These are phyloP conservation scores for Spodoptera picta DNA, from an alignment of 2,888 invertebrate genomes.

Conservation along the genomic window DNA sequence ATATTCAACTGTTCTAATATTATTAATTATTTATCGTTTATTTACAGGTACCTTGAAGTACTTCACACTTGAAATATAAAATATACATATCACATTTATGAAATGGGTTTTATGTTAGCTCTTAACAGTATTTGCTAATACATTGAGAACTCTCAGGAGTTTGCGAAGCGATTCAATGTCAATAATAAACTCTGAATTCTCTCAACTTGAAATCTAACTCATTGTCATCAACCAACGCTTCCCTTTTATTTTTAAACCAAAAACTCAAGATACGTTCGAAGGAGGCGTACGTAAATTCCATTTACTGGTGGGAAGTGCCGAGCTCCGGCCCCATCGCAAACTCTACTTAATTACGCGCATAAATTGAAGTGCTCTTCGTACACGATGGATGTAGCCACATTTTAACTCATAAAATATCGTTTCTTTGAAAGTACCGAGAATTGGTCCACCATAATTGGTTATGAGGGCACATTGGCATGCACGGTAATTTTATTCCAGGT, in stretches of 20 bases:
- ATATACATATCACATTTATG: too few species aligned
- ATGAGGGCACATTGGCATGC: slow-evolving; percentile 30
- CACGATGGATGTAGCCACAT: slow-evolving; percentile 82
- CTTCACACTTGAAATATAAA: too few species aligned
- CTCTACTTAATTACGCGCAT: slow-evolving; percentile 88
- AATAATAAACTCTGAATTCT: slow-evolving; percentile 9
- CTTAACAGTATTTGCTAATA: too few species aligned
- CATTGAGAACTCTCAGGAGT: too few species aligned
- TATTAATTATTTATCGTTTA: too few species aligned
- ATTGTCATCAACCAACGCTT: slow-evolving; percentile 47
- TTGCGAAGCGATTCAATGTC: too few species aligned
- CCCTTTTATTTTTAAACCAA: slow-evolving; percentile 60
- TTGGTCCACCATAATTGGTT: slow-evolving; percentile 39
- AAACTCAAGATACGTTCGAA: slow-evolving; percentile 77
- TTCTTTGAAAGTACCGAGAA: slow-evolving; percentile 61
- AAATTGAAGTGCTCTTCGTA: slow-evolving; percentile 86
- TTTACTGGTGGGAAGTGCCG: slow-evolving; percentile 86
- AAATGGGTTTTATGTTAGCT: too few species aligned
- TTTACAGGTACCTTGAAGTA: too few species aligned
- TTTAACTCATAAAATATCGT: slow-evolving; percentile 80
- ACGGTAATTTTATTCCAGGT: slow-evolving; percentile 29
- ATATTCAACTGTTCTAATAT: too few species aligned
- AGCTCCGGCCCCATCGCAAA: slow-evolving; percentile 83
- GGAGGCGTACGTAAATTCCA: slow-evolving; percentile 87
- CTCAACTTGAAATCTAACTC: slow-evolving; percentile 15